Evolutionary conservation across 2,113 vertebrate species (phyloP), one percentile per base, ranked within the genome.

Genomic region (Paedocypris sp.): DNA sequence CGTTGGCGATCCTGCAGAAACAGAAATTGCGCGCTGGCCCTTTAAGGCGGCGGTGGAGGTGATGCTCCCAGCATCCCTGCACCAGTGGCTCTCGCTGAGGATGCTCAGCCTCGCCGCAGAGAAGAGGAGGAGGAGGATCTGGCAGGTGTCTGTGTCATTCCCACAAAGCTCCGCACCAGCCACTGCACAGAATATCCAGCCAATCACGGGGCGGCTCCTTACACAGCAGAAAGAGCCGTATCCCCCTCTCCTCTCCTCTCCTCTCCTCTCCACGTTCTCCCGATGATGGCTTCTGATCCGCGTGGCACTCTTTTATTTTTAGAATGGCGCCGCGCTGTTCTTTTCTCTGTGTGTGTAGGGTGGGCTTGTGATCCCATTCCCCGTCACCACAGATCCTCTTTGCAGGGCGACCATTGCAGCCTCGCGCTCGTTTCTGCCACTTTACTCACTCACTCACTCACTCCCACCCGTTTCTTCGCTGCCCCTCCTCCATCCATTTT

Each of bases 401-500:
- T 38, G 15, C n/a, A 19, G 25, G 15, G 23, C n/a, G 20, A 38
- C 45, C 36, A 1, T 36, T 46, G 66, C 60, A 29, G 33, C 23
- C 10, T 41, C 28, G n/a, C n/a, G n/a, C n/a, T n/a, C n/a, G n/a
- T n/a, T n/a, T n/a, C n/a, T n/a, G n/a, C 58, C 67, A 56, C 31
- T 43, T 23, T 36, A 45, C 49, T 41, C 31, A 22, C 31, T 11
- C 51, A 53, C 16, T 47, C 22, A 62, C 72, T 64, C 67, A 43
- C 54, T 69, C 50, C 36, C 59, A 20, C 71, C 52, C 48, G 42
- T 74, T 33, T 60, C 57, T 59, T 60, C 20, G 28, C 53, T 31
- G 23, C 76, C 73, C 72, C 63, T 65, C 61, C 66, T 64, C 52
- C 66, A 51, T 75, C 58, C 39, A 59, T 73, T 42, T 66, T 71